These are phyloP conservation scores for Minunthozetes semirufus DNA, from an alignment of 2,888 invertebrate genomes.

Conservation along the genomic window DNA sequence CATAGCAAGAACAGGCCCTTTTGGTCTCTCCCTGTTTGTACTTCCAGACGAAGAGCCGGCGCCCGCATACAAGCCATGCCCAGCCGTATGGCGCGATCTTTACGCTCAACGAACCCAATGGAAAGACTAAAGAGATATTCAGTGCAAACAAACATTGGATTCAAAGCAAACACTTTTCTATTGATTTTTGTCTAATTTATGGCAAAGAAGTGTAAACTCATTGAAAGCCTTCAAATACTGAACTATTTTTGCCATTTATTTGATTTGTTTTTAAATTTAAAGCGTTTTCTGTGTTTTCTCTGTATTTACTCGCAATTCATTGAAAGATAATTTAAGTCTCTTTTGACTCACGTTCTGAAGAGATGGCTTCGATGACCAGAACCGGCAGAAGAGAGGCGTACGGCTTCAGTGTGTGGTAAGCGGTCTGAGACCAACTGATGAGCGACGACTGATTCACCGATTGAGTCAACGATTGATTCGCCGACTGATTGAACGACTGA, in stretches of 20 bases:
- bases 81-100: conserved; percentile 63
- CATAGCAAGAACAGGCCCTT: conserved; percentile 47
- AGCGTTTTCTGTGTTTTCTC: too few relatives aligned
- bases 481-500: background rate
- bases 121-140: background rate
- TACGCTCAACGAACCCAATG: conserved; percentile 52
- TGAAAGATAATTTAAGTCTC: background rate
- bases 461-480: background rate
- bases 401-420: conserved; percentile 63
- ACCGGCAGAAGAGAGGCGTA: conserved; percentile 77
- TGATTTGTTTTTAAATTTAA: background rate
- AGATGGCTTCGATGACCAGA: conserved; percentile 78
- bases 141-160: background rate
- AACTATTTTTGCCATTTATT: background rate
- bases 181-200: background rate
- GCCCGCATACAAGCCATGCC: conserved; percentile 78
- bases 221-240: background rate
- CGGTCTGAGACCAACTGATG: background rate
- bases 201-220: background rate
- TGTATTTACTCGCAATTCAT: background rate
- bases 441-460: conserved; percentile 15
- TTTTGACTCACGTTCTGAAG: conserved; percentile 59
- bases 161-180: background rate
- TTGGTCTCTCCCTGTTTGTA: conserved; percentile 45
- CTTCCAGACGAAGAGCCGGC: conserved; percentile 74